Evolutionary conservation across 2,888 invertebrate species (phyloP).

Genomic region (Polymixis lichenea): DNA sequence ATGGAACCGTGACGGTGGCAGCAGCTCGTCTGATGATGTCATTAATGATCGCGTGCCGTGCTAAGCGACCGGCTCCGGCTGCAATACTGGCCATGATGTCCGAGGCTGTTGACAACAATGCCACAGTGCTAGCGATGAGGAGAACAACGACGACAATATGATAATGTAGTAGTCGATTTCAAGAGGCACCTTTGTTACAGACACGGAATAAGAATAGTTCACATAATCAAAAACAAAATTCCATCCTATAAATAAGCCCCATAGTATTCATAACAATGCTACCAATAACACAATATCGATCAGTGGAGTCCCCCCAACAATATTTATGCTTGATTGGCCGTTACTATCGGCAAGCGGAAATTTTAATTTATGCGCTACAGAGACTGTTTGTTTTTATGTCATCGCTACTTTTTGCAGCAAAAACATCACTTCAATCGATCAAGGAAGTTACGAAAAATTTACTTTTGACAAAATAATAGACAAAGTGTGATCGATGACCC

Average conservation of each 20-base stretch:
- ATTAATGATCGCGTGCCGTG: too few relatives aligned
- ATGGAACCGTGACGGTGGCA: too few relatives aligned
- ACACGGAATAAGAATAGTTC: background rate
- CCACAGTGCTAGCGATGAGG: too few relatives aligned
- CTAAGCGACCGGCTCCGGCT: too few relatives aligned
- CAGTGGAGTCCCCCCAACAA: slow-evolving; percentile 81
- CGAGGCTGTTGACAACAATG: too few relatives aligned
- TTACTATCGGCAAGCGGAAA: slow-evolving; percentile 86
- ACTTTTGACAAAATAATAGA: slow-evolving; percentile 72
- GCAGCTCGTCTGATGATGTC: too few relatives aligned
- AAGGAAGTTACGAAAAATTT: slow-evolving; percentile 83
- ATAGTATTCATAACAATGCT: slow-evolving; percentile 53
- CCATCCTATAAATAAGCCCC: slow-evolving; percentile 54
- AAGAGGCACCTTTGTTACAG: background rate
- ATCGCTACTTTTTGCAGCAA: slow-evolving; percentile 82
- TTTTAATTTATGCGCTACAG: slow-evolving; percentile 89
- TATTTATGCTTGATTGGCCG: slow-evolving; percentile 87
- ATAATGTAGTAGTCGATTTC: too few relatives aligned
- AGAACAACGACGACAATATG: too few relatives aligned
- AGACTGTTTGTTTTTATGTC: slow-evolving; percentile 88
- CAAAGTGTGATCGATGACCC: slow-evolving; percentile 70
- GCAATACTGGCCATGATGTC: too few relatives aligned
- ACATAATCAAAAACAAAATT: slow-evolving; percentile 7
- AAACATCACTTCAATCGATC: slow-evolving; percentile 78
- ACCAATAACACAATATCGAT: slow-evolving; percentile 77